Evolutionary conservation across 2,888 invertebrate species (phyloP), one percentile per base, ranked within the genome.

Genomic region (Trissolcus brochymenae): DNA sequence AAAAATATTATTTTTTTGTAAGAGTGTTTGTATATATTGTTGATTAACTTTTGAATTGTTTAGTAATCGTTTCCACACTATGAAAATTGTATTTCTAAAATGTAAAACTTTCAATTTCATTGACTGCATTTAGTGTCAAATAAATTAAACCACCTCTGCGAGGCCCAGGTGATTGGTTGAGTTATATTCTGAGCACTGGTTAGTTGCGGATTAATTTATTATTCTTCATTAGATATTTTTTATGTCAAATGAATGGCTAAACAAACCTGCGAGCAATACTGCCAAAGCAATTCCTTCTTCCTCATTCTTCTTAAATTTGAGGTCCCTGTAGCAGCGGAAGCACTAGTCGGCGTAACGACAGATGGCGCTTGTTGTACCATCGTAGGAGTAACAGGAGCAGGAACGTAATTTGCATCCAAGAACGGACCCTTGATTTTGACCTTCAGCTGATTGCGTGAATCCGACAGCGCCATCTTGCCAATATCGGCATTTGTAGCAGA

Each of bases 341-440:
- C 90, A 76, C 88, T 91, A 1, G 91, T 87, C 46, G 89, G 87
- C 1, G 87, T 82, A 25, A 87, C 84, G 9, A 87, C 84, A 2
- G 85, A 83, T 1, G 88, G 88, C 0, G 86, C 84, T 79, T 92
- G 91, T 50, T 91, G 92, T 0, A 91, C 92, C n/a, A 92, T 89
- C 3, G 92, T 91, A 54, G 91, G 90, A 0, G 91, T 90, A 0
- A 92, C 90, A 0, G 92, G 91, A 1, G 93, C 91, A 43, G 94
- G 84, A 6, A 85, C 89, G 74, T 91, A 95, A 85, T 94, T 95
- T 0, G 91, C 93, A 83, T 96, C 95, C 76, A 95, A 91, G 83
- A 95, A 93, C 0, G 96, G 96, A 2, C 96, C 96, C 87, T 97
- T 96, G 78, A 96, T 96, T 89, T 97, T 97, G 0, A 97, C 94